Base-by-base conservation (phyloP, 1,140 invertebrate species). In the Cylas formicarius region DNA sequence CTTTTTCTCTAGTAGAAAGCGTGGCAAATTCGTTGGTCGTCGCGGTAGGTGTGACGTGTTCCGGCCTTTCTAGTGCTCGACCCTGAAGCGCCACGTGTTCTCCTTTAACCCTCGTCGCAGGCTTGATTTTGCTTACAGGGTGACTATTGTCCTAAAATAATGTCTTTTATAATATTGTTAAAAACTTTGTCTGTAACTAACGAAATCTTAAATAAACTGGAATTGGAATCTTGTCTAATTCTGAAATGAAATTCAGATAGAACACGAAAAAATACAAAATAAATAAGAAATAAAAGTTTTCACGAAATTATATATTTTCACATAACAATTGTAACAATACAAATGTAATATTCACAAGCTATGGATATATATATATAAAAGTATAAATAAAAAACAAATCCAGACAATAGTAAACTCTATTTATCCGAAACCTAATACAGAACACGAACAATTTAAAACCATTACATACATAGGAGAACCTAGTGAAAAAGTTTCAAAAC, bases 51-150 rank as follows among this genome's bases (percentile, higher is more conserved):
- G 60, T 63, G 65, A 67, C 68, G 55, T 68, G 63, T 55, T 68
- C 75, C 78, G 79, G 79, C 73, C 77, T 78, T 76, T 72, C 65
- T 70, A 71, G 72, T 57, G 70, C 67, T 64, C 69, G 69, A 62
- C 68, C 72, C 70, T 73, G 74, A 68, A 78, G 79, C 75, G 77
- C 79, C 80, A 79, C 74, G 61, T 63, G 66, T 52, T 54, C 79
- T 81, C 80, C 80, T 80, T 79, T 78, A 77, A 54, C 34, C 37
- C 18, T 42, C 34, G 4, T 39, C 48, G 50, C 50, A 40, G 41
- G 35, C 3, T 49, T 40, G 9, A 52, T 35, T 8, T 26, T 44
- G 18, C 32, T 49, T 33, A 41, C 35, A 19, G 42, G 34, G 10
- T 8, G 16, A 17, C 49, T 10, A 16, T 44, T 46, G 17, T 52